Evolutionary conservation across 2,113 vertebrate species (phyloP).

Genomic region (Ptyas mucosa): DNA sequence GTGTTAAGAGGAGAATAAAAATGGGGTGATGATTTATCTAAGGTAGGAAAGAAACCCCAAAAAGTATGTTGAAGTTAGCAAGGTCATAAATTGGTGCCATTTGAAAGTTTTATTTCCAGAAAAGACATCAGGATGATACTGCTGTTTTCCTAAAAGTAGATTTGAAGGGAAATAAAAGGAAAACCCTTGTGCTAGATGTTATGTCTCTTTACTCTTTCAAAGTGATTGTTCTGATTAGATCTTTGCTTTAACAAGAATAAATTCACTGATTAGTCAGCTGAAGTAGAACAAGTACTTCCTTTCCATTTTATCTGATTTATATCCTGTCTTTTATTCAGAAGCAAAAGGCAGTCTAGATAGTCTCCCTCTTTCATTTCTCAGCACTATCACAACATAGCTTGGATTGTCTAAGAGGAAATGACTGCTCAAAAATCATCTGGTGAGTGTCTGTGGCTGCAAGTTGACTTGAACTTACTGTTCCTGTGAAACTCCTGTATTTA

Average conservation of each 20-base stretch:
- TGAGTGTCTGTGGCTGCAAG: neutral
- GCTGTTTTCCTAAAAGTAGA: slow-evolving; percentile 56
- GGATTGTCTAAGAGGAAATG: neutral
- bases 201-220: slow-evolving; percentile 56
- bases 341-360: neutral
- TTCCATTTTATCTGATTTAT: slow-evolving; percentile 33
- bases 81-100: slow-evolving; percentile 18
- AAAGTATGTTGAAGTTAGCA: slow-evolving; percentile 19
- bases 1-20: slow-evolving; percentile 45
- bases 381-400: neutral
- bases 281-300: slow-evolving; percentile 22
- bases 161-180: slow-evolving; percentile 58
- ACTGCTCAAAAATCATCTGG: neutral
- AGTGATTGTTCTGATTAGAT: slow-evolving; percentile 53
- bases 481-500: neutral
- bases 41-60: neutral
- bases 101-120: slow-evolving; percentile 49
- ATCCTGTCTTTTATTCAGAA: neutral
- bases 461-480: neutral
- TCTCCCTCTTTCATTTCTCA: neutral
- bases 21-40: slow-evolving; percentile 29
- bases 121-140: slow-evolving; percentile 59
- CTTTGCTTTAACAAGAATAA: slow-evolving; percentile 37
- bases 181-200: slow-evolving; percentile 60
- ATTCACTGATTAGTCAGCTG: neutral